Conservation (phyloP, 2,113 vertebrate genomes). For the Maccullochella peelii region DNA sequence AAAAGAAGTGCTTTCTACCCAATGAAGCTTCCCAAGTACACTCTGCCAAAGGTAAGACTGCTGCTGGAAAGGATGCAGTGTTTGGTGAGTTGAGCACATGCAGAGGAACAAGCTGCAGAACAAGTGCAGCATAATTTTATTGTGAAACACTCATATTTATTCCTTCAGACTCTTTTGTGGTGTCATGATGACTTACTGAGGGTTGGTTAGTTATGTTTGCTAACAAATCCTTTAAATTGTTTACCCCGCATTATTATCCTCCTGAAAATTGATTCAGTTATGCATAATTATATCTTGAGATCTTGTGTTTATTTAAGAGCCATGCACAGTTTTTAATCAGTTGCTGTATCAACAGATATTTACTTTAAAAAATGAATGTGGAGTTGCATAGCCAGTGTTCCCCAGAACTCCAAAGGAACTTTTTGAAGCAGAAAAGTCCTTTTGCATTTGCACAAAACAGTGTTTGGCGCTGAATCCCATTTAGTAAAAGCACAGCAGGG, state of each 20-base stretch:
- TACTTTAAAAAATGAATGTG: constrained; percentile 21
- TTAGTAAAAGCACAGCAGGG: constrained; percentile 38
- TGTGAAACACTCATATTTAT: constrained; percentile 13
- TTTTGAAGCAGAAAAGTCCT: constrained; percentile 28
- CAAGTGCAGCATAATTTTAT: constrained; percentile 25
- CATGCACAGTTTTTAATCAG: constrained; percentile 35
- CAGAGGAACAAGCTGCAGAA: constrained; percentile 13
- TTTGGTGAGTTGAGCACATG: constrained; percentile 20
- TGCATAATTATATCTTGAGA: constrained; percentile 43
- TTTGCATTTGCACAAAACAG: constrained; percentile 50
- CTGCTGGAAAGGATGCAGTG: not conserved
- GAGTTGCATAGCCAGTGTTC: constrained; percentile 2
- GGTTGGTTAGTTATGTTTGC: constrained; percentile 34
- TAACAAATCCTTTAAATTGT: constrained; percentile 41
- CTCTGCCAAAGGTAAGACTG: constrained; percentile 90
- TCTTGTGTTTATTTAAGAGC: constrained; percentile 42
- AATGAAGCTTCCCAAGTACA: constrained; percentile 95
- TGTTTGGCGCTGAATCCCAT: constrained; percentile 22
- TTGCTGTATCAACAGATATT: constrained; percentile 36
- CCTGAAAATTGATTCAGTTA: constrained; percentile 31
- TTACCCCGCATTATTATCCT: constrained; percentile 41
- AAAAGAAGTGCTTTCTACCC: constrained; percentile 89
- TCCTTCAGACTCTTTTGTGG: constrained; percentile 18
- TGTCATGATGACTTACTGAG: constrained; percentile 19
- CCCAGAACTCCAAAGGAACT: not conserved